Conservation (phyloP, 2,888 invertebrate genomes). For the Lampropteryx suffumata region DNA sequence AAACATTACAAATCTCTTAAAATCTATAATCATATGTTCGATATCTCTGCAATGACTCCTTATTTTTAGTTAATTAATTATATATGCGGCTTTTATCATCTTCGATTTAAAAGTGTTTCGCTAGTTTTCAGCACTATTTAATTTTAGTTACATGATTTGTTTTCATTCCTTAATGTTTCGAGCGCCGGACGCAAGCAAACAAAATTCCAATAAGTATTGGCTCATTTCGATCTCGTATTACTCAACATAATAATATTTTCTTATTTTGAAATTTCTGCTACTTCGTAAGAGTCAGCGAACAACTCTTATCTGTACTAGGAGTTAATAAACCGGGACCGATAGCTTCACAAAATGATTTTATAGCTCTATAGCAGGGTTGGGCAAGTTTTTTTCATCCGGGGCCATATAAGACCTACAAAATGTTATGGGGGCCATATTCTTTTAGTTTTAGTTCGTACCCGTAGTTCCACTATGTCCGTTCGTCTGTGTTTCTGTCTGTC, state of each 20-base stretch:
- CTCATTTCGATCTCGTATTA: constrained; percentile 22
- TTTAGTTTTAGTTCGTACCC: too few species aligned
- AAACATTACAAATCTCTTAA: neutral
- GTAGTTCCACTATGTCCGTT: too few species aligned
- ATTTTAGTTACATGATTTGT: neutral
- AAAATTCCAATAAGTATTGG: neutral
- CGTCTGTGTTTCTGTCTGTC: too few species aligned
- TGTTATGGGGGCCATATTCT: too few species aligned
- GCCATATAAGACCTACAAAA: too few species aligned
- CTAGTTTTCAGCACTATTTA: constrained; percentile 2
- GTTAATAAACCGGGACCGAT: too few species aligned
- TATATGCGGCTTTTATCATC: neutral
- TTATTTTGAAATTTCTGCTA: too few species aligned
- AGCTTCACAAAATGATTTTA: too few species aligned
- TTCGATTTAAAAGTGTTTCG: constrained; percentile 3
- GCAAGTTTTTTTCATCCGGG: too few species aligned
- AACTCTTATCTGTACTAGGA: too few species aligned
- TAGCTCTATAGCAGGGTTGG: too few species aligned
- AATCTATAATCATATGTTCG: neutral
- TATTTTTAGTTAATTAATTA: neutral
- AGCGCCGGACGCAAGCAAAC: constrained; percentile 23
- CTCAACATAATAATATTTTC: constrained; percentile 2
- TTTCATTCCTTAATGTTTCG: neutral
- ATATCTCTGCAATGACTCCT: neutral
- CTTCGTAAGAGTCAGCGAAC: too few species aligned